A percentile compares a stretch with the other conserved stretches of the same genome.
These are phyloP conservation scores for Sitta carolinensis DNA, from an alignment of 2,797 vertebrate genomes.

Conservation along the genomic window DNA sequence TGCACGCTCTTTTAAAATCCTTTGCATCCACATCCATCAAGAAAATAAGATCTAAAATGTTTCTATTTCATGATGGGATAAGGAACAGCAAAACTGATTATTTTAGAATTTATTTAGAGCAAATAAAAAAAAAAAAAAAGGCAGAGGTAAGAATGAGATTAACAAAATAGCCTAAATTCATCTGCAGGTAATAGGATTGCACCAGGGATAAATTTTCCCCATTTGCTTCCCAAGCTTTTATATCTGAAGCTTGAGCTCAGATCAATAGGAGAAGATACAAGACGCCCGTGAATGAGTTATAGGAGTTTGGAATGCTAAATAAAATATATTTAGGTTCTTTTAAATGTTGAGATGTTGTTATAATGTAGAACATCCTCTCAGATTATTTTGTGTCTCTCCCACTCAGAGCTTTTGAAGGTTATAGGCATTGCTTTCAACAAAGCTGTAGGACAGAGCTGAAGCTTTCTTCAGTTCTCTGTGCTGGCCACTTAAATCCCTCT, in stretches of 20 bases:
- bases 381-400: not conserved
- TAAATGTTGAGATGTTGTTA: not conserved
- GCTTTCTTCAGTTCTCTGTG: not conserved
- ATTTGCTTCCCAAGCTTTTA: not conserved
- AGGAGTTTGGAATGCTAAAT: not conserved
- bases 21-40: not conserved
- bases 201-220: not conserved
- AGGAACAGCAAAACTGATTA: not conserved
- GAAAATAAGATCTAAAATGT: not conserved
- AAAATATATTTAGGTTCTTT: not conserved
- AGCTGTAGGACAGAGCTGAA: not conserved
- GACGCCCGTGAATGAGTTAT: not conserved
- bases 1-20: not conserved
- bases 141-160: not conserved
- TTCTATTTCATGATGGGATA: not conserved
- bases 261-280: not conserved
- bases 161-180: not conserved
- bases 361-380: not conserved
- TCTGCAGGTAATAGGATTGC: not conserved
- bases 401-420: slow-evolving; percentile 3
- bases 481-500: not conserved
- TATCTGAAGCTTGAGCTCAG: not conserved
- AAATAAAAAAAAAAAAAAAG: not conserved
- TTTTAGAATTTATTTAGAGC: not conserved
- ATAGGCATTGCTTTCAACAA: slow-evolving; percentile 4